Base-by-base conservation (phyloP, 1,140 invertebrate genomes). In the Heliconius hermathena region DNA sequence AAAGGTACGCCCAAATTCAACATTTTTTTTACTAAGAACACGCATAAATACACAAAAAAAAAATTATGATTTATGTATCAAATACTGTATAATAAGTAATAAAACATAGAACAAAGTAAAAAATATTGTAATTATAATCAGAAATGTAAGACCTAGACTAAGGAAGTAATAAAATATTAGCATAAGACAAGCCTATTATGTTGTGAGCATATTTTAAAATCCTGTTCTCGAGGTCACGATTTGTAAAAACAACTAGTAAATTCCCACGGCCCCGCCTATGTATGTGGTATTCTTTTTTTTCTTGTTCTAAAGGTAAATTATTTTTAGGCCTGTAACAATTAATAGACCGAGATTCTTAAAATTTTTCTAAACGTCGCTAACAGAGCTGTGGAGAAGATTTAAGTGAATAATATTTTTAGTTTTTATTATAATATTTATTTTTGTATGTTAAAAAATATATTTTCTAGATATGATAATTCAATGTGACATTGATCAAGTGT, bases 61-160 rank as follows among this genome's bases (percentile, higher is more conserved):
- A 20, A 3, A 20, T 1, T 52, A 20, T 52, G 1, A 20, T 52
- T 52, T 20, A 52, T 52, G 5, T 18, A 16, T 66, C 9, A 60
- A 22, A 22, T 60, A 22, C 20, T 22, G 9, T 60, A 8, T 60
- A 60, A 9, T 57, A 57, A 57, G n/a, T 0, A 66, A 66, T 66
- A 66, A 26, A 66, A 66, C 60, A 29, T 66, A 26, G 13, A n/a
- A 26, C 13, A 29, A 16, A 26, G 13, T 29, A 26, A 66, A 66
- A 66, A 26, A 66, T 66, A 66, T 66, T 26, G 60, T 66, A 66
- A 66, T 66, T 66, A 29, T 66, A 66, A 66, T 66, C 13, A 66
- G 11, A 66, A 66, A 66, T 66, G 11, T 66, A 66, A 66, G 60
- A 66, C 22, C 60, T 66, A 66, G 60, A 66, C 60, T 66, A 29